Evolutionary conservation across 1,140 invertebrate species (phyloP).

Genomic region (Drosophila saltans): DNA sequence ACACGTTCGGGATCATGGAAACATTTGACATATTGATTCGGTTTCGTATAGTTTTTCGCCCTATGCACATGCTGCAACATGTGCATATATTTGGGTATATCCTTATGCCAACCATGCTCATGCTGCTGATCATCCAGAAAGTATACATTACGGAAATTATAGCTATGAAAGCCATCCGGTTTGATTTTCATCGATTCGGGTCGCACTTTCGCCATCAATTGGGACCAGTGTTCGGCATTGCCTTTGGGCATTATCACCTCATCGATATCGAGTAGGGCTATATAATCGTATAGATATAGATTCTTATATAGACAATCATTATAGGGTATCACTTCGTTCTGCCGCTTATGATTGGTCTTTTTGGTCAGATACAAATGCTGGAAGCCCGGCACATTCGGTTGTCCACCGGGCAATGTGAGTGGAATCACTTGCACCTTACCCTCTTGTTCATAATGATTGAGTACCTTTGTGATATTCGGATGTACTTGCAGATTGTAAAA

Average conservation of each 20-base stretch:
- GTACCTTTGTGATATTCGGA: slow-evolving; percentile 94
- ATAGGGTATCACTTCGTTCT: slow-evolving; percentile 98
- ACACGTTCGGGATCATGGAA: slow-evolving; percentile 96
- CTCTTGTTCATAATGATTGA: slow-evolving; percentile 90
- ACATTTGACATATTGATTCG: slow-evolving; percentile 96
- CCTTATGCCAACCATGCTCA: slow-evolving; percentile 91
- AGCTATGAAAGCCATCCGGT: slow-evolving; percentile 90
- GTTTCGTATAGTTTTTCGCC: slow-evolving; percentile 95
- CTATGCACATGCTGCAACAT: slow-evolving; percentile 97
- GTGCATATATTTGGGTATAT: slow-evolving; percentile 95
- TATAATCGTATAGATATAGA: slow-evolving; percentile 94
- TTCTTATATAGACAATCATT: slow-evolving; percentile 98
- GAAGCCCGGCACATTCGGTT: slow-evolving; percentile 94
- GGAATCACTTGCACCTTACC: slow-evolving; percentile 93
- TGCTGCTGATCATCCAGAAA: slow-evolving; percentile 96
- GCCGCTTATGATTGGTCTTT: slow-evolving; percentile 95
- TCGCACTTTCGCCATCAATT: slow-evolving; percentile 90
- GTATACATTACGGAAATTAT: slow-evolving; percentile 97
- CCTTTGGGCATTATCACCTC: slow-evolving; percentile 97
- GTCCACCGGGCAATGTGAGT: slow-evolving; percentile 94
- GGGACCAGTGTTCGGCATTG: slow-evolving; percentile 88
- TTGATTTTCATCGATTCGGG: slow-evolving; percentile 88
- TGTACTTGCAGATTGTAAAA: slow-evolving; percentile 96
- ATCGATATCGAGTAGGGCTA: slow-evolving; percentile 95
- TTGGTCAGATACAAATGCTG: slow-evolving; percentile 95